Percentiles rank a stretch among this genome's conserved stretches.
These are phyloP conservation scores for Gavia stellata DNA, from an alignment of 2,113 vertebrate species.

Conservation along the genomic window DNA sequence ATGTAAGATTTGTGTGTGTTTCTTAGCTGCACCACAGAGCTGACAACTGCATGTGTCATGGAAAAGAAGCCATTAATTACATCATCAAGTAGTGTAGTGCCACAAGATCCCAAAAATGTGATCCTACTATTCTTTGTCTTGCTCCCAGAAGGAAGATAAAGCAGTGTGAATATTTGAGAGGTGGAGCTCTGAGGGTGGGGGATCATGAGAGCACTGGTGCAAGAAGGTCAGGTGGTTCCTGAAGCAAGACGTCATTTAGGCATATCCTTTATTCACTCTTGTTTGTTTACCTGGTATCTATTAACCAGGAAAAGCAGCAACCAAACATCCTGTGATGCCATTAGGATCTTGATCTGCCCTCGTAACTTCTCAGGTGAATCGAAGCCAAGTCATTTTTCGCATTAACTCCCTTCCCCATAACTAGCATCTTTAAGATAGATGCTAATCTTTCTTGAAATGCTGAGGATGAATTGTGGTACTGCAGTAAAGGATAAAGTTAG, in stretches of 20 bases:
- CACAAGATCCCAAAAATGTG: neutral
- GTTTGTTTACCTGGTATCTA: neutral
- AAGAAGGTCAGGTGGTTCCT: neutral
- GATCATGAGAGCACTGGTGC: neutral
- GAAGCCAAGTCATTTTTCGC: neutral
- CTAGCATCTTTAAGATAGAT: neutral
- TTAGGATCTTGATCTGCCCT: neutral
- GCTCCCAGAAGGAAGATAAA: neutral
- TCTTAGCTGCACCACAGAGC: neutral
- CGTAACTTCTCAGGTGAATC: neutral
- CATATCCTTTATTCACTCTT: neutral
- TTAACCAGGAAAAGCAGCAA: neutral
- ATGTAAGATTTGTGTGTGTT: neutral
- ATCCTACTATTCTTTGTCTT: neutral
- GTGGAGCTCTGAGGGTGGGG: neutral
- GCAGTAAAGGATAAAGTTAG: neutral
- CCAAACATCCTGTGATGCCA: neutral
- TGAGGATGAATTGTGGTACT: neutral
- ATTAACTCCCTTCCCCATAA: neutral
- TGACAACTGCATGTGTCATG: neutral
- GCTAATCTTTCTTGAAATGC: neutral
- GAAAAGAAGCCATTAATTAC: neutral
- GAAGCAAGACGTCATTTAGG: neutral
- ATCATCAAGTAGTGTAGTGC: neutral
- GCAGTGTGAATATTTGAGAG: neutral